Evolutionary conservation across 2,113 vertebrate species (phyloP), one percentile per base, ranked within the genome.

Genomic region (Rhizomys pruinosus): DNA sequence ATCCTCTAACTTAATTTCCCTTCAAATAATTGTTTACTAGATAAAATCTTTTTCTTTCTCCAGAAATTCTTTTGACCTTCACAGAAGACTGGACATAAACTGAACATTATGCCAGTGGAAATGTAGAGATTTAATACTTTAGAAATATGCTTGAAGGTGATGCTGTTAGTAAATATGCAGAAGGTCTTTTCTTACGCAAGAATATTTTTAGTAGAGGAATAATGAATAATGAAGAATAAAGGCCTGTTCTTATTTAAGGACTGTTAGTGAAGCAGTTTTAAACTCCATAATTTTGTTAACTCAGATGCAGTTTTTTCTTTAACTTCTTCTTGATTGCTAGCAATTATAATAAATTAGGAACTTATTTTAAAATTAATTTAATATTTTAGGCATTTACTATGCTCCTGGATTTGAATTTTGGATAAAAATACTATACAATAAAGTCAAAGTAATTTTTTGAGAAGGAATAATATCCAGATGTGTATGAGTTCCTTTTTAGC

Each of bases 1-100:
- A 78, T 78, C 42, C 22, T 57, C 34, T 95, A 96, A 95, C 92
- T 96, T 95, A 96, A 95, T 97, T 97, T 97, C 86, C 57, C 29
- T 94, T 89, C 74, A 69, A 94, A 96, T 93, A 95, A 93, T 93
- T 97, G 71, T 97, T 96, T 97, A 93, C 55, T 74, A 89, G 81
- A 85, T 94, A 77, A 93, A 95, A 94, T 59, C 89, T 68, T 77
- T 79, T 86, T 81, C 42, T 7, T 29, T 0, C 44, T 68, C 20
- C 16, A 87, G 84, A 92, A 94, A 90, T 95, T n/a, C 64, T 87
- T 95, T 94, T 97, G 89, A 96, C 92, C 92, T 74, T 82, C 86
- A 96, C 37, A 82, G 80, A 92, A 87, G 84, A 74, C 68, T 74
- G 27, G 42, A 74, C 64, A 63, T 94, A 88, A 90, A 81, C 25